These are phyloP conservation scores for Scatophagus argus DNA, from an alignment of 2,113 vertebrate species.

Conservation along the genomic window DNA sequence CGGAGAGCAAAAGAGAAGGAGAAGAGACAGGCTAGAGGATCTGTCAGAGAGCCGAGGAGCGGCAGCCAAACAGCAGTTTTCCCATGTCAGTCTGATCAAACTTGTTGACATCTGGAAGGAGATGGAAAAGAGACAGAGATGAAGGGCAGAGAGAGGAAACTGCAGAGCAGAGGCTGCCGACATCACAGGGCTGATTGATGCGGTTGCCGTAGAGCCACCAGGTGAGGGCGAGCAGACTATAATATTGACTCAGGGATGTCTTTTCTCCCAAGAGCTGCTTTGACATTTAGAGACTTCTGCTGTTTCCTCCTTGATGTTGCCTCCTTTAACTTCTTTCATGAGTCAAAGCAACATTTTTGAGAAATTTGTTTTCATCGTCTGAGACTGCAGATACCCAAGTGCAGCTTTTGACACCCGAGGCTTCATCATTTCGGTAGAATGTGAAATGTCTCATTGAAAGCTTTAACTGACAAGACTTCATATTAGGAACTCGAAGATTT, in stretches of 20 bases:
- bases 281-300: neutral
- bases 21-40: constrained; percentile 27
- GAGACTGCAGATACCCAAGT: neutral
- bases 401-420: constrained; percentile 1
- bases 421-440: neutral
- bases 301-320: neutral
- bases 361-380: neutral
- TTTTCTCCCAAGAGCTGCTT: constrained; percentile 10
- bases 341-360: constrained; percentile 26
- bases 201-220: constrained; percentile 42
- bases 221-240: constrained; percentile 42
- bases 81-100: constrained; percentile 66
- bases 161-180: constrained; percentile 19
- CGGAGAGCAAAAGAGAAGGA: constrained; percentile 34
- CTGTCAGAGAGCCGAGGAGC: constrained; percentile 38
- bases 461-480: neutral
- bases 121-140: constrained; percentile 36
- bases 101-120: constrained; percentile 63
- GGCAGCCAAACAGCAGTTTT: constrained; percentile 49
- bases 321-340: constrained; percentile 10
- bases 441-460: neutral
- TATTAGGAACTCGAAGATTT: neutral
- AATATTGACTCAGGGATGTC: constrained; percentile 38
- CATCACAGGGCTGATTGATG: constrained; percentile 61
- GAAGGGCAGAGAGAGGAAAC: constrained; percentile 39